Evolutionary conservation across 2,888 invertebrate genomes (phyloP).

Genomic region (Leptopterna dolabrata): DNA sequence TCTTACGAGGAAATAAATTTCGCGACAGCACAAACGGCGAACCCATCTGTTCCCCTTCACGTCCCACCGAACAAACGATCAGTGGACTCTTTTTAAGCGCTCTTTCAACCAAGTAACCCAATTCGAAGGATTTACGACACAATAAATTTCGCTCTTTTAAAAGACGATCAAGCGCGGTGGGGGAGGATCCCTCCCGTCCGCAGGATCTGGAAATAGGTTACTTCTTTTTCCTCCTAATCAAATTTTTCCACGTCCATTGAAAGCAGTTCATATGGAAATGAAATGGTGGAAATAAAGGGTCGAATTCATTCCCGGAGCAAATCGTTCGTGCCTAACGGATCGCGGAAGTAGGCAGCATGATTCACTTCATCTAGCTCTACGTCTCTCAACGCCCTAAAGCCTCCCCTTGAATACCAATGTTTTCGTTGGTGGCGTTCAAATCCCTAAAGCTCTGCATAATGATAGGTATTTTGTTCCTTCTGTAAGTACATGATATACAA

Average conservation of each 20-base stretch:
- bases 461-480: too few species aligned
- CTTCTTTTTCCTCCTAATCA: conserved; percentile 30
- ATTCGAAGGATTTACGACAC: conserved; percentile 47
- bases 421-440: too few species aligned
- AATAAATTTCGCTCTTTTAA: conserved; percentile 43
- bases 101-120: conserved; percentile 45
- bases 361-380: not conserved
- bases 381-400: not conserved
- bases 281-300: conserved; percentile 44
- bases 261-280: conserved; percentile 50
- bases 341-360: not conserved
- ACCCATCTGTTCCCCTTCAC: conserved; percentile 42
- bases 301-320: conserved; percentile 27
- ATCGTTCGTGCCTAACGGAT: conserved; percentile 32
- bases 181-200: not conserved
- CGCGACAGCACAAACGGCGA: conserved; percentile 28
- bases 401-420: not conserved
- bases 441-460: too few species aligned
- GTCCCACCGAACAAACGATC: conserved; percentile 39
- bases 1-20: conserved; percentile 35
- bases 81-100: conserved; percentile 15
- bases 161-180: conserved; percentile 22
- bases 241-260: conserved; percentile 50
- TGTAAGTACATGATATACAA: too few species aligned
- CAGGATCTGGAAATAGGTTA: not conserved